Evolutionary conservation across 2,888 invertebrate genomes (phyloP).

Genomic region (Epirrita christyi): DNA sequence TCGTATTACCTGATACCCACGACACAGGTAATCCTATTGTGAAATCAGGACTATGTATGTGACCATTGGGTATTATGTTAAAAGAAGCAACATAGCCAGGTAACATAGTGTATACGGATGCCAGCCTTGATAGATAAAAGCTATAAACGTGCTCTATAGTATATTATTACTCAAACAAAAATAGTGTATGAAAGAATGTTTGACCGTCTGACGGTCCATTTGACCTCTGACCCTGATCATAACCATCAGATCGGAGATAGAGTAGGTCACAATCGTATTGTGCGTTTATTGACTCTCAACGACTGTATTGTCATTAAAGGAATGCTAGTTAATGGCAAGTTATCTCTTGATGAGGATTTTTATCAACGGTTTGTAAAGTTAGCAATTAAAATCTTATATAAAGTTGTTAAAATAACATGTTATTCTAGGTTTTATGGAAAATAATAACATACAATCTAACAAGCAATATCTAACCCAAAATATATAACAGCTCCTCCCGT

Average conservation of each 20-base stretch:
- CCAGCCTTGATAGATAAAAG: no score
- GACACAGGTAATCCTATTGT: no score
- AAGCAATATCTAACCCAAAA: no score
- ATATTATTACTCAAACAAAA: constrained; percentile 3
- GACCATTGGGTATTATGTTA: no score
- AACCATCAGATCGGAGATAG: constrained; percentile 21
- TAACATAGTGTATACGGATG: no score
- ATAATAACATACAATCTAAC: background rate
- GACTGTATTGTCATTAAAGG: constrained; percentile 9
- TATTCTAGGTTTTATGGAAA: background rate
- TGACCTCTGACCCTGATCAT: constrained; percentile 26
- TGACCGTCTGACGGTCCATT: constrained; percentile 16
- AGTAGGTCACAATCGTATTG: constrained; percentile 21
- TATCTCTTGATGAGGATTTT: background rate
- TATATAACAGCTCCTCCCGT: no score
- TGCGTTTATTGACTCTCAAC: constrained; percentile 15
- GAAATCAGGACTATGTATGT: no score
- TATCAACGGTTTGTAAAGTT: background rate
- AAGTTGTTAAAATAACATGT: no score
- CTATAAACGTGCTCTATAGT: background rate
- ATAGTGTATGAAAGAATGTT: constrained; percentile 21
- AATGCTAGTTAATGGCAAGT: background rate
- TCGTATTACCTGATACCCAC: no score
- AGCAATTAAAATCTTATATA: no score
- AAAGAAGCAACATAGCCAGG: no score